Percentiles rank a stretch among this genome's conserved stretches.
Evolutionary conservation across 2,113 vertebrate genomes (phyloP).

Genomic region (Gymnocephalus cernua): DNA sequence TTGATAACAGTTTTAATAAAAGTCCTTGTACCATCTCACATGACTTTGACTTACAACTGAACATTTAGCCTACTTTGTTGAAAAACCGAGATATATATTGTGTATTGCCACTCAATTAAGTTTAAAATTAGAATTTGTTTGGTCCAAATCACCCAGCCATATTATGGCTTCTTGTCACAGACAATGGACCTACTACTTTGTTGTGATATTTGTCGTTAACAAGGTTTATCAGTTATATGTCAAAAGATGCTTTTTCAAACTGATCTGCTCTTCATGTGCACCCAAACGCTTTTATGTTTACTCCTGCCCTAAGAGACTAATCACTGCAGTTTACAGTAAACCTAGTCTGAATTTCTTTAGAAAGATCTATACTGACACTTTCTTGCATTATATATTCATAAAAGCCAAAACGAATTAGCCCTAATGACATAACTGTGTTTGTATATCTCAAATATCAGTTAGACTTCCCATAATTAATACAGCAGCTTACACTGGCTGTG

Average conservation of each 20-base stretch:
- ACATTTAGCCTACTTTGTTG: too few species aligned
- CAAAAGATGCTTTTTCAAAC: background rate
- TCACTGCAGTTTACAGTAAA: background rate
- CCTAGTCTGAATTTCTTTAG: background rate
- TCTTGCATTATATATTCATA: background rate
- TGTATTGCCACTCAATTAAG: too few species aligned
- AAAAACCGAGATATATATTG: too few species aligned
- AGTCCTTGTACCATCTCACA: too few species aligned
- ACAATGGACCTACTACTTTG: background rate
- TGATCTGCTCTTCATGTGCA: background rate
- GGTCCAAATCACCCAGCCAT: too few species aligned
- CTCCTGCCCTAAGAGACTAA: background rate
- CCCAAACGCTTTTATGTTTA: background rate
- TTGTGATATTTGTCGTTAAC: background rate
- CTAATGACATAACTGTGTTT: background rate
- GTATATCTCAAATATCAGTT: background rate
- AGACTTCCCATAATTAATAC: background rate
- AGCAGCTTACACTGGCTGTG: background rate
- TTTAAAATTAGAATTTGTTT: too few species aligned
- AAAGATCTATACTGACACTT: background rate
- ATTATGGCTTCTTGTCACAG: too few species aligned
- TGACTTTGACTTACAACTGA: too few species aligned
- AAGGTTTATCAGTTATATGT: background rate
- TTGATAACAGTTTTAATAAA: too few species aligned
- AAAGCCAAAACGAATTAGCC: background rate